Evolutionary conservation across 2,888 invertebrate species (phyloP), one percentile per base, ranked within the genome.

Genomic region (Conistra vaccinii): DNA sequence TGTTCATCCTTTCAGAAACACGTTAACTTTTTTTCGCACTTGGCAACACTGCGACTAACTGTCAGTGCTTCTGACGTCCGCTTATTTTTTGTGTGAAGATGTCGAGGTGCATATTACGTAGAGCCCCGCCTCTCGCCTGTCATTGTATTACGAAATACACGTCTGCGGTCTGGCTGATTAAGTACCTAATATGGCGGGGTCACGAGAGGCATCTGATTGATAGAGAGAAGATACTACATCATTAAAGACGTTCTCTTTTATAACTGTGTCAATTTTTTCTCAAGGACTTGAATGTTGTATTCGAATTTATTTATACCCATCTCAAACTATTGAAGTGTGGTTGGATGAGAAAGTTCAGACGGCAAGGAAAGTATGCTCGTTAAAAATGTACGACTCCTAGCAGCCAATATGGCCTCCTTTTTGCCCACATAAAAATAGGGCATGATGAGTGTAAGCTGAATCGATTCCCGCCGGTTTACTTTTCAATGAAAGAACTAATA

Each of bases 81-180:
- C 55, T 1, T 55, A 55, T 76, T 75, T 74, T 79, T 76, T 60
- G 35, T 71, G 35, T 39, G 53, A 69, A 72, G n/a, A 58, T 68
- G 60, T 73, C 73, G 80, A 79, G 61, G 51, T 69, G 68, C 68
- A 1, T 60, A 60, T 78, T 85, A 85, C 85, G 85, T 85, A 73
- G 74, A 72, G 83, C 78, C 85, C 81, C 76, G 76, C 85, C 85
- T 85, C 85, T 85, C 62, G 74, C 35, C 58, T 68, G 78, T 85
- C 73, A 81, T 61, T 71, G 63, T 63, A 73, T 83, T 85, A 85
- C 76, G 63, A 81, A 76, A 85, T 78, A 68, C 61, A 67, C 39
- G 74, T 73, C 67, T 67, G 72, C 45, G 57, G 69, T 58, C 55
- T 55, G 72, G 35, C 35, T 81, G 65, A 85, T 83, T 78, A 83